phyloP scores from a whole-genome alignment of 2,797 vertebrate genomes.

The Gallinago nigripennis region DNA sequence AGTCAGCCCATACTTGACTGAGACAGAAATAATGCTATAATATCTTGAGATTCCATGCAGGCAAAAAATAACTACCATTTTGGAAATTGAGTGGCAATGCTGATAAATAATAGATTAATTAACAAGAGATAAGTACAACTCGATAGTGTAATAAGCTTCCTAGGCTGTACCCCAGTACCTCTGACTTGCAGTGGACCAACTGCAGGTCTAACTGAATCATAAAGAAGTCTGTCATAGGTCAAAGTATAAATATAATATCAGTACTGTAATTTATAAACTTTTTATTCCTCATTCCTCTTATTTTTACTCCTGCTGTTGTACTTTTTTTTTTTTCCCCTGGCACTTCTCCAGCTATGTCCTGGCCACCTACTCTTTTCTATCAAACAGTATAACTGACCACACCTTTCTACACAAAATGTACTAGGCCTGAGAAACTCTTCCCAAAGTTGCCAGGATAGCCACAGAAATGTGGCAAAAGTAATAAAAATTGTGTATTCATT shows the following conservation, averaged over 20 bases:
- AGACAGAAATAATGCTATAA: background rate
- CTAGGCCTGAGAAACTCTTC: background rate
- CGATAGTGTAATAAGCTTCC: background rate
- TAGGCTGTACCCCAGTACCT: background rate
- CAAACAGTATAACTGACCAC: background rate
- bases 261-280: background rate
- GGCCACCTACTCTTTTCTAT: background rate
- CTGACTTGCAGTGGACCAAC: background rate
- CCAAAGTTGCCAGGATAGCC: background rate
- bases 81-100: background rate
- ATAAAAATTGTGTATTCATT: background rate
- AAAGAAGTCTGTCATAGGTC: background rate
- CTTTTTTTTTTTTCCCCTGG: background rate
- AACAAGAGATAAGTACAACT: background rate
- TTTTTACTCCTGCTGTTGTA: background rate
- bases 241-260: background rate
- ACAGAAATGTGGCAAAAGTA: background rate
- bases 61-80: background rate
- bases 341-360: background rate
- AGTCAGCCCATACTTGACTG: background rate
- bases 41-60: background rate
- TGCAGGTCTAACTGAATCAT: background rate
- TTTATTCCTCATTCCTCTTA: background rate
- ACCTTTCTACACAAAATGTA: background rate
- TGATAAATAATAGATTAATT: slow-evolving; percentile 20